These are phyloP conservation scores for Rafetus swinhoei DNA, from an alignment of 2,113 vertebrate genomes.

Conservation along the genomic window DNA sequence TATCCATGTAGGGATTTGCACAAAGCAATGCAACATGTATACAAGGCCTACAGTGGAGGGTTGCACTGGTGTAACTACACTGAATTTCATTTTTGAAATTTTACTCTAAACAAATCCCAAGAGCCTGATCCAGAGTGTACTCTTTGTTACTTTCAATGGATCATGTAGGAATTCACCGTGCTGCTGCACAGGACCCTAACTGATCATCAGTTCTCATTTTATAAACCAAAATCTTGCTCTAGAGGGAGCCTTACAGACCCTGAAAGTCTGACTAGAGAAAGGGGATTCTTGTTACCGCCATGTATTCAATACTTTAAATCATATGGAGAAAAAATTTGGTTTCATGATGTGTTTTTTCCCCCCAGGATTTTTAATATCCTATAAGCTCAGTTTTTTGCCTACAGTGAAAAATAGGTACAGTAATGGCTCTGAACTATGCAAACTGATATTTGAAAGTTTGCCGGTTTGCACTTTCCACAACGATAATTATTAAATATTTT, in stretches of 20 bases:
- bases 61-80: neutral
- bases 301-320: neutral
- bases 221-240: neutral
- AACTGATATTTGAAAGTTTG: neutral
- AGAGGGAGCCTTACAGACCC: neutral
- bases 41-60: neutral
- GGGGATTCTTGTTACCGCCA: neutral
- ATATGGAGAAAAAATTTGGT: neutral
- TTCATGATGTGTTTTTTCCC: rapidly evolving
- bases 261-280: neutral
- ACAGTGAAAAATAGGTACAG: neutral
- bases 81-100: neutral
- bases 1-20: neutral
- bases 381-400: neutral
- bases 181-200: neutral
- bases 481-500: neutral
- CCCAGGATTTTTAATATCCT: neutral
- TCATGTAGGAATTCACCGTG: neutral
- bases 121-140: neutral
- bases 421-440: neutral
- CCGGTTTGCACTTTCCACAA: neutral
- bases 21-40: neutral
- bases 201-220: neutral
- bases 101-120: neutral
- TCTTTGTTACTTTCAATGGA: neutral